These are phyloP conservation scores for Lacanobia oleracea DNA, from an alignment of 2,888 invertebrate species.

Conservation along the genomic window DNA sequence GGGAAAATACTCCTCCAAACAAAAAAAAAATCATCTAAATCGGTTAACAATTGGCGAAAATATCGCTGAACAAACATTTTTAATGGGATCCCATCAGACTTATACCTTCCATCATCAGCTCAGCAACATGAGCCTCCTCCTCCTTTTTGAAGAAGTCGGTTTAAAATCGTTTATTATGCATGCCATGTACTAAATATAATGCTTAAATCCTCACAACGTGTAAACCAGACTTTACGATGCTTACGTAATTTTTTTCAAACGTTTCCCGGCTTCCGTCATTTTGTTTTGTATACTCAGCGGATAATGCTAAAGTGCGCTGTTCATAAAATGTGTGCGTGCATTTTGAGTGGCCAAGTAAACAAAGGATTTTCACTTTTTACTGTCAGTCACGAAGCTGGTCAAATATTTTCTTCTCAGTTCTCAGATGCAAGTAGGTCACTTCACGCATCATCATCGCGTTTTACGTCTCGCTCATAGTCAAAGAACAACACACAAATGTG, in stretches of 20 bases:
- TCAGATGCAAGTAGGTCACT: too few species aligned
- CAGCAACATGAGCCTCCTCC: too few species aligned
- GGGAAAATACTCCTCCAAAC: too few species aligned
- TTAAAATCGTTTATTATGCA: background rate
- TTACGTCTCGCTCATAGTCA: too few species aligned
- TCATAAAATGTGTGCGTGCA: conserved; percentile 33
- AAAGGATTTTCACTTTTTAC: conserved; percentile 21
- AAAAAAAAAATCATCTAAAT: too few species aligned
- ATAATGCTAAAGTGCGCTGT: conserved; percentile 3
- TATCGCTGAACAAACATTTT: too few species aligned
- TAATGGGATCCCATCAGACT: too few species aligned
- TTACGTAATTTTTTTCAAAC: conserved; percentile 23
- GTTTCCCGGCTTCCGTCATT: conserved; percentile 11
- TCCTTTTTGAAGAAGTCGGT: too few species aligned
- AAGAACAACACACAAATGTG: background rate
- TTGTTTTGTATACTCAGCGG: conserved; percentile 21
- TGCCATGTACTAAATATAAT: background rate
- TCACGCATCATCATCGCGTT: too few species aligned
- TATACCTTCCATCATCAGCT: too few species aligned
- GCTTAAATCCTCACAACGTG: background rate
- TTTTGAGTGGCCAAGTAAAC: conserved; percentile 30
- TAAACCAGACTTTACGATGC: conserved; percentile 30
- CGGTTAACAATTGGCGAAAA: too few species aligned
- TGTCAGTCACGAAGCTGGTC: background rate
- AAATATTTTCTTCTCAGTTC: too few species aligned